Percentiles rank a stretch among this genome's conserved stretches.
phyloP scores from a whole-genome alignment of 2,888 invertebrate genomes.

The Drosophila meridiana region DNA sequence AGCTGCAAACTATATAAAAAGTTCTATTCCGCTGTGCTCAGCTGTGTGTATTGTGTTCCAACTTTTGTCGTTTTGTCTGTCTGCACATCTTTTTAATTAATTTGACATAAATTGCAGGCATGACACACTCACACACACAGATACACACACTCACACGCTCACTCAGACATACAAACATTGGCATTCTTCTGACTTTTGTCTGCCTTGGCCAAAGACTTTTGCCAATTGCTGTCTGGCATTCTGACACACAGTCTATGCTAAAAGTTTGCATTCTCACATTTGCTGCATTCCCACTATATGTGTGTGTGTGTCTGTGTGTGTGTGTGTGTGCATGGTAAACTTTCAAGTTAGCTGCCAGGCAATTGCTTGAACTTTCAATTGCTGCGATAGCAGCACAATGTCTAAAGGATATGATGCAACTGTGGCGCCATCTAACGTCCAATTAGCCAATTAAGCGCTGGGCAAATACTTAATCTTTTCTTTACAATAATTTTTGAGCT shows the following conservation, averaged over 20 bases:
- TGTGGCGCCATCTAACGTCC: conserved; percentile 31
- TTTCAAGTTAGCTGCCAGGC: conserved; percentile 37
- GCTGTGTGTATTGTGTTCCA: conserved; percentile 27
- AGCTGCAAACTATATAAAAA: conserved; percentile 37
- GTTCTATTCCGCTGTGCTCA: conserved; percentile 24
- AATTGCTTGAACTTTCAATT: conserved; percentile 57
- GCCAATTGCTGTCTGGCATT: conserved; percentile 45
- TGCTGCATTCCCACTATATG: background rate
- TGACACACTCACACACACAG: conserved; percentile 36
- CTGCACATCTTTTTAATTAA: conserved; percentile 71
- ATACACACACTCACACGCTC: conserved; percentile 7
- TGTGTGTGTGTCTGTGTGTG: background rate
- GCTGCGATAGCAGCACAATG: conserved; percentile 20
- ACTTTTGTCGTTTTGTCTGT: conserved; percentile 29
- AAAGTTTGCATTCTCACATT: conserved; percentile 57
- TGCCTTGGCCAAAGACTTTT: conserved; percentile 41
- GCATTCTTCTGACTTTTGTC: conserved; percentile 55
- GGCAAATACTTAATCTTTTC: background rate
- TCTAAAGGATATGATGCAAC: conserved; percentile 13
- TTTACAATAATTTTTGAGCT: background rate
- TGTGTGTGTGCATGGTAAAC: conserved; percentile 34
- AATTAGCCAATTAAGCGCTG: background rate
- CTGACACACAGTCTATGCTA: conserved; percentile 55
- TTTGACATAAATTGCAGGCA: conserved; percentile 74
- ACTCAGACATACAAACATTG: conserved; percentile 25